Base-by-base conservation (phyloP, 2,888 invertebrate genomes). In the Criorhina ranunculi region DNA sequence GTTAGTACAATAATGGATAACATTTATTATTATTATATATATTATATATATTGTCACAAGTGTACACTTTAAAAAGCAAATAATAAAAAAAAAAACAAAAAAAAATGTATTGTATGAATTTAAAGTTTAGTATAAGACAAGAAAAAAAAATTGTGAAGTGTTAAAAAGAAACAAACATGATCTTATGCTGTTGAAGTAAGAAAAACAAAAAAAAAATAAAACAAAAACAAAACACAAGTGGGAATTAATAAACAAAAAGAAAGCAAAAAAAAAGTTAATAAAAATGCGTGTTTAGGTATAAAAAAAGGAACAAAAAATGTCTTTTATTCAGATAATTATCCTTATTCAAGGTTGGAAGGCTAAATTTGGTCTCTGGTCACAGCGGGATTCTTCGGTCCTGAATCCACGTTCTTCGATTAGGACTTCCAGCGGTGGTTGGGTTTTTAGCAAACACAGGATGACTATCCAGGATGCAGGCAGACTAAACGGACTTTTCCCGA, bases 261-360 rank as follows among this genome's bases (percentile, higher is more conserved):
- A 53, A 53, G 6, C 12, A 57, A 62, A 60, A 64, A 60, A 64
- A 64, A 69, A 89, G 90, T 90, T 90, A 90, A 90, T 90, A 90
- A 90, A 90, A 90, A 89, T 90, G 90, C 90, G 90, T 90, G 90
- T 90, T 90, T 90, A 90, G 90, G 89, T 90, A 90, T 89, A 90
- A 90, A 89, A 89, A 89, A 89, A 88, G 88, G 82, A 80, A 62
- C 6, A 8, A n/a, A n/a, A n/a, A n/a, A 2, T 8, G 15, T 29
- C 44, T 66, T 80, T 79, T 55, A 33, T 55, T 55, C 4, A 8
- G 7, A 51, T 11, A n/a, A 4, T 24, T 24, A 24, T 4, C 1
- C 2, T 4, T 24, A 24, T 24, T 24, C 24, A 24, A 24, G n/a
- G n/a, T n/a, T n/a, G n/a, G n/a, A n/a, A n/a, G n/a, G n/a, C n/a